These are phyloP conservation scores for Orthonyx spaldingii DNA, from an alignment of 2,113 vertebrate genomes.

Conservation along the genomic window DNA sequence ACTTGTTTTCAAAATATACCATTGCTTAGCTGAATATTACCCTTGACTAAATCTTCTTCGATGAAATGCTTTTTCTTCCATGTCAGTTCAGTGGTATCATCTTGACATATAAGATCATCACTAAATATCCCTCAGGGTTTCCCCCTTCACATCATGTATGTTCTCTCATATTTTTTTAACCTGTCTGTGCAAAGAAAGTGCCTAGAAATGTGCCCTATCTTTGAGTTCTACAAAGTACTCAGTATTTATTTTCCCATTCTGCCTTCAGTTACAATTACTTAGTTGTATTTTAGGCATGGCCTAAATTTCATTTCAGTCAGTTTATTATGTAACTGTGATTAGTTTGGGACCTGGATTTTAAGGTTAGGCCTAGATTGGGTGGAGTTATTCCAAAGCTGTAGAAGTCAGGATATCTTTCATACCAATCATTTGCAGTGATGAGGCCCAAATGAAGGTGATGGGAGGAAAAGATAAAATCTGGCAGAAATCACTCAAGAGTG, in stretches of 20 bases:
- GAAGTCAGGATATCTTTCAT: not conserved
- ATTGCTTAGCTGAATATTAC: not conserved
- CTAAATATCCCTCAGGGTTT: not conserved
- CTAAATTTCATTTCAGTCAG: not conserved
- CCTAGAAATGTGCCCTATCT: not conserved
- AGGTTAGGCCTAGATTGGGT: not conserved
- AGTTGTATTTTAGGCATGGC: not conserved
- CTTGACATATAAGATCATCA: not conserved
- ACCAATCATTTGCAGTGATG: not conserved
- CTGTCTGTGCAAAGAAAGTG: not conserved
- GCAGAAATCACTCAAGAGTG: not conserved
- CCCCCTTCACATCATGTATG: not conserved
- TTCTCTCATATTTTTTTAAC: not conserved
- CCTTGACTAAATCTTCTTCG: not conserved
- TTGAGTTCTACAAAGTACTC: not conserved
- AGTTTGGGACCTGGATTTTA: not conserved
- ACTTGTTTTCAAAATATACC: not conserved
- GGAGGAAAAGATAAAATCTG: not conserved
- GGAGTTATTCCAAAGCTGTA: not conserved
- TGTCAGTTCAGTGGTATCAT: not conserved
- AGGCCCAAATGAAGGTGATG: not conserved
- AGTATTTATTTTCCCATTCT: not conserved
- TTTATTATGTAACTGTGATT: not conserved
- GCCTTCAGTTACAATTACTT: not conserved
- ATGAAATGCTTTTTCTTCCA: not conserved